A percentile compares a stretch with the other conserved stretches of the same genome.
Conservation (phyloP, 2,888 invertebrate genomes). For the Andrena bicolor region DNA sequence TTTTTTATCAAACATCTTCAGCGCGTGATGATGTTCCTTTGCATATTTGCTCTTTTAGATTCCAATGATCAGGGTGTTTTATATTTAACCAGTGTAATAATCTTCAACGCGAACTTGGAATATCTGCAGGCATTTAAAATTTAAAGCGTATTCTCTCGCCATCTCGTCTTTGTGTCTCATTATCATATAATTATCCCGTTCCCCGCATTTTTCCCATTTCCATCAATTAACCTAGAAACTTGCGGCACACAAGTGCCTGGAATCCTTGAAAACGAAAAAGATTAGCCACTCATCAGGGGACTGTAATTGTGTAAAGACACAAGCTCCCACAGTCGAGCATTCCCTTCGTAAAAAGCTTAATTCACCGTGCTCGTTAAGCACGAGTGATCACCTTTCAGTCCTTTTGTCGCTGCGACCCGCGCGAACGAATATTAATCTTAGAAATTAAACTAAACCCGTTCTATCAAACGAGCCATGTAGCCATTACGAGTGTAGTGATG, state of each 20-base stretch:
- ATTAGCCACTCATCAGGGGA: neutral
- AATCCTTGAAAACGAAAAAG: neutral
- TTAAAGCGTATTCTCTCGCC: too few species aligned
- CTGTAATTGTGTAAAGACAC: neutral
- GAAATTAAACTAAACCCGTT: slow-evolving; percentile 22
- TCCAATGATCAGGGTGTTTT: too few species aligned
- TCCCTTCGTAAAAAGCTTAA: neutral
- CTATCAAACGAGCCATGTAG: neutral
- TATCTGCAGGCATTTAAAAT: too few species aligned
- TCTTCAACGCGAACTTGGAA: too few species aligned
- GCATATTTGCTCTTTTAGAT: too few species aligned
- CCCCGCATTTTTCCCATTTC: neutral
- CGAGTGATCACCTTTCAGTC: neutral
- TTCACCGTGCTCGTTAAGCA: neutral
- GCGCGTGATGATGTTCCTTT: too few species aligned
- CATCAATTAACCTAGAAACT: slow-evolving; percentile 1
- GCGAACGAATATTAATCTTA: slow-evolving; percentile 3
- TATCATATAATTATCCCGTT: too few species aligned
- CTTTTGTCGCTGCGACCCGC: neutral
- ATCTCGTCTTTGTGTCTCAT: too few species aligned
- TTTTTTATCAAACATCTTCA: too few species aligned
- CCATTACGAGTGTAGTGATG: neutral
- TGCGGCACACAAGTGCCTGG: neutral
- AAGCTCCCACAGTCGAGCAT: neutral
- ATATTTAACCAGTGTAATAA: too few species aligned